Evolutionary conservation across 23 tunicate species (phyloP).

Genomic region (Styela plicata): DNA sequence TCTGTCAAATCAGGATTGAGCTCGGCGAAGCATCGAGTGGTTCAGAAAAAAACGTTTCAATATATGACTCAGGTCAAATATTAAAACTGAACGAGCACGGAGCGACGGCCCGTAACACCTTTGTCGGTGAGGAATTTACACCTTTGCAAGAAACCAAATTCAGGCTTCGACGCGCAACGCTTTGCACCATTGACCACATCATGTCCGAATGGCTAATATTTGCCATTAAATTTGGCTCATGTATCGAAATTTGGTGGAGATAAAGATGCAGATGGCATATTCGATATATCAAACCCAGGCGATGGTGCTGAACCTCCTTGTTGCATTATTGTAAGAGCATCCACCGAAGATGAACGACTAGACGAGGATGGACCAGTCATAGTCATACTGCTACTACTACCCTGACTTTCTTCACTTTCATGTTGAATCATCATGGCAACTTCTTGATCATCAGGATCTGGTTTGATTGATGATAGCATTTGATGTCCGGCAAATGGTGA

Average conservation of each 20-base stretch:
- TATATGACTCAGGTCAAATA: no score
- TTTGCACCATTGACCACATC: not conserved
- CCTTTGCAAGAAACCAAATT: not conserved
- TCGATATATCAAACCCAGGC: not conserved
- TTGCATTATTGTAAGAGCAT: not conserved
- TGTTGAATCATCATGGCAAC: constrained; percentile 83
- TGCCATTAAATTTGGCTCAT: not conserved
- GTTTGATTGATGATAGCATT: not conserved
- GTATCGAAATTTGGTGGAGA: constrained; percentile 6
- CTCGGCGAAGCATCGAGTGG: no score
- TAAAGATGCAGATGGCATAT: not conserved
- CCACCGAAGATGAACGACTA: constrained; percentile 43
- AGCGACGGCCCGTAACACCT: not conserved
- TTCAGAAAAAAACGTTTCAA: no score
- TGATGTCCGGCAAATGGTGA: not conserved
- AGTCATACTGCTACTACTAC: constrained; percentile 25
- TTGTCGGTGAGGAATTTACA: not conserved
- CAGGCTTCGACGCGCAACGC: not conserved
- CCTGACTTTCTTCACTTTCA: constrained; percentile 11
- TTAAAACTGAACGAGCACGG: no score
- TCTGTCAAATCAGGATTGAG: no score
- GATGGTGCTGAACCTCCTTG: not conserved
- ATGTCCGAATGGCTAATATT: not conserved
- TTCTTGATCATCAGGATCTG: constrained; percentile 78
- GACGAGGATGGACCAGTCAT: constrained; percentile 29